Evolutionary conservation across 2,888 invertebrate genomes (phyloP), one percentile per base, ranked within the genome.

Genomic region (Amphiduros pacificus): DNA sequence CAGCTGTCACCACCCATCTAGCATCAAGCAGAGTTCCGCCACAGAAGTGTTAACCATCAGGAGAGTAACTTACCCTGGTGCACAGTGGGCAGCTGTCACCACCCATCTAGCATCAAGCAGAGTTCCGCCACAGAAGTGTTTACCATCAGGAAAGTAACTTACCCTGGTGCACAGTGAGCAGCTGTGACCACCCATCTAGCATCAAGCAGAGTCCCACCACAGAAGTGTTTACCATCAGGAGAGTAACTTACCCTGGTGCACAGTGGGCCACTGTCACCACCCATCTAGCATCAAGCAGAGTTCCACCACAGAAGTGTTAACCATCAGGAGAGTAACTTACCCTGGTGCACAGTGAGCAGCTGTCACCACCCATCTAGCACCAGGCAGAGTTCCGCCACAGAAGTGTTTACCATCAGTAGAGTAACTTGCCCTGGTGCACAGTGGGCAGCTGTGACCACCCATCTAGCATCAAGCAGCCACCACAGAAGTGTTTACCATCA

Each of bases 221-320:
- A 44, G 5, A 5, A 20, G n/a, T 44, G 44, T 11, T 17, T 11
- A 9, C 44, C 44, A n/a, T n/a, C n/a, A n/a, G n/a, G n/a, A n/a
- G n/a, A n/a, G n/a, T n/a, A n/a, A n/a, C n/a, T n/a, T n/a, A n/a
- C n/a, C n/a, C n/a, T n/a, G n/a, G n/a, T n/a, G n/a, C n/a, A n/a
- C 61, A 61, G 56, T 61, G 61, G 24, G 61, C 61, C 1, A 56
- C 61, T 2, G 55, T 61, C 3, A 32, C 36, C n/a, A 61, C 41
- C 55, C 55, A 61, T 22, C 50, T 24, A 2, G 11, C 29, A 11
- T 20, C 28, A 24, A 61, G 40, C 20, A 61, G 28, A 28, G 28
- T 50, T 4, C 56, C 61, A 1, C 61, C 61, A 51, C 61, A 61
- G 54, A 61, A 61, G 50, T 56, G 61, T 22, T 49, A 61, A 50